A percentile compares a stretch with the other conserved stretches of the same genome.
phyloP scores from a whole-genome alignment of 2,888 invertebrate species.

The Drosophila lutescens region DNA sequence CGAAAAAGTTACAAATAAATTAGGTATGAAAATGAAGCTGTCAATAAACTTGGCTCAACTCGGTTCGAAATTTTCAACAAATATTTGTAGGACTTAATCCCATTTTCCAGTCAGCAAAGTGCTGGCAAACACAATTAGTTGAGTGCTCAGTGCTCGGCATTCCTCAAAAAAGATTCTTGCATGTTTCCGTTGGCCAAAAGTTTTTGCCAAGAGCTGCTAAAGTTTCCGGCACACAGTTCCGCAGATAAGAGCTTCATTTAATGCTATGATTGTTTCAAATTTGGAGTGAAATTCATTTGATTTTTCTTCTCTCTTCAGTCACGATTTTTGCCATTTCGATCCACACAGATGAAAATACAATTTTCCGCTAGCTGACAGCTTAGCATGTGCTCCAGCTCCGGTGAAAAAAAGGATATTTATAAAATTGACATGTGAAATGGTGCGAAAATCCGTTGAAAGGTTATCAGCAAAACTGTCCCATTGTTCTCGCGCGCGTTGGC shows the following conservation, averaged over 20 bases:
- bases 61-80: conserved; percentile 11
- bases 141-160: conserved; percentile 27
- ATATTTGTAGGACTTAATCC: conserved; percentile 39
- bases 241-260: conserved; percentile 27
- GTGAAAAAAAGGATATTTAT: conserved; percentile 13
- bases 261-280: conserved; percentile 38
- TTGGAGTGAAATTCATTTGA: conserved; percentile 26
- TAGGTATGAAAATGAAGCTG: conserved; percentile 31
- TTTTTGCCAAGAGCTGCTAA: conserved; percentile 12
- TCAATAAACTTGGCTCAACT: conserved; percentile 24
- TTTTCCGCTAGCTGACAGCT: conserved; percentile 41
- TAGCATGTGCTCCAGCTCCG: conserved; percentile 19
- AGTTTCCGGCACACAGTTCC: conserved; percentile 18
- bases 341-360: conserved; percentile 26
- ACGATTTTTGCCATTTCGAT: conserved; percentile 21
- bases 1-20: conserved; percentile 15
- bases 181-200: conserved; percentile 5
- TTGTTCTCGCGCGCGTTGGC: conserved; percentile 8
- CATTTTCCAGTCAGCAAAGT: conserved; percentile 34
- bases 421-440: conserved; percentile 40
- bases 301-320: conserved; percentile 2
- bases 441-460: conserved; percentile 46
- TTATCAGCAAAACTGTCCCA: conserved; percentile 43
- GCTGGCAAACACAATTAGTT: conserved; percentile 57
- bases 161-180: conserved; percentile 31